These are phyloP conservation scores for Onychorhynchus coronatus DNA, from an alignment of 2,113 vertebrate species.

Conservation along the genomic window DNA sequence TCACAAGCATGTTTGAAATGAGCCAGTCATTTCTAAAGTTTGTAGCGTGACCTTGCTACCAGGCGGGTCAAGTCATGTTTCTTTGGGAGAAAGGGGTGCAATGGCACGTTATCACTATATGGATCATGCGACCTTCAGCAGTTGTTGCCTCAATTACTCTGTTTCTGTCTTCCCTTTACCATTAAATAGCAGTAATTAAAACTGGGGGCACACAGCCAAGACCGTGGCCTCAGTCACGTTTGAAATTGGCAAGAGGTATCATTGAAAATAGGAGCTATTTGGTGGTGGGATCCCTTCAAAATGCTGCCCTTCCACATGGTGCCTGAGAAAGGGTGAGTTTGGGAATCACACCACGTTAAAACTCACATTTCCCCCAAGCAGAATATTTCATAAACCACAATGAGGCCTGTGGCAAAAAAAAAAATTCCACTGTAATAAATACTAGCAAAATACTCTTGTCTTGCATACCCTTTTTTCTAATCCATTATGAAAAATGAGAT, in stretches of 20 bases:
- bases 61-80: rapidly evolving
- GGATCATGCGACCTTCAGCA: not conserved
- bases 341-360: not conserved
- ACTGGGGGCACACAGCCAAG: not conserved
- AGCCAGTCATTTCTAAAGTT: not conserved
- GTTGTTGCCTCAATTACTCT: not conserved
- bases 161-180: not conserved
- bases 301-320: not conserved
- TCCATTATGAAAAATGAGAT: not conserved
- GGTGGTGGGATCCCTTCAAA: not conserved
- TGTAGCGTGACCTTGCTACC: not conserved
- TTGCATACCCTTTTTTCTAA: not conserved
- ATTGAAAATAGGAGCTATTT: not conserved
- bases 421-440: not conserved
- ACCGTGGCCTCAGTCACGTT: not conserved
- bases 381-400: not conserved
- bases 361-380: not conserved
- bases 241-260: not conserved
- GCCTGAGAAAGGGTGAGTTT: not conserved
- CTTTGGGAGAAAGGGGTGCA: not conserved
- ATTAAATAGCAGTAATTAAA: not conserved
- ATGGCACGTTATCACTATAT: rapidly evolving
- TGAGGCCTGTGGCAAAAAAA: not conserved
- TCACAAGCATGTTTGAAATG: not conserved
- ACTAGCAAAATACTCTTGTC: not conserved